phyloP scores from a whole-genome alignment of 2,888 invertebrate species.

The Boloria selene region DNA sequence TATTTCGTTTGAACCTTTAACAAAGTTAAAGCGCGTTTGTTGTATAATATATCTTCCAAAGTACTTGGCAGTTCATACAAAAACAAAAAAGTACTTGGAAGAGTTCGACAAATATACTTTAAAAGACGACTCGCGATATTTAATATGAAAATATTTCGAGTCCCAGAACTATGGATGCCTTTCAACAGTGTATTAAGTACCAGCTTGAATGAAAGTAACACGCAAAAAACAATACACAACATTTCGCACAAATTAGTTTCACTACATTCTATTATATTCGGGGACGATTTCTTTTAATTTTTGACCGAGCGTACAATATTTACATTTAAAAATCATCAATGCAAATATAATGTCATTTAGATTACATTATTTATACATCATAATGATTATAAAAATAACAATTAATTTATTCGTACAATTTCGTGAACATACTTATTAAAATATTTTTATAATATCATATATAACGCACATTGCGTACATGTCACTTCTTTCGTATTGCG shows the following conservation, averaged over 20 bases:
- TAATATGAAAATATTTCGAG: neutral
- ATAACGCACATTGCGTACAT: neutral
- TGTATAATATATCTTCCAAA: conserved; percentile 32
- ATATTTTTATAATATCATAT: conserved; percentile 1
- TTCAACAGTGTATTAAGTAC: conserved; percentile 37
- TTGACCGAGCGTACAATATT: neutral
- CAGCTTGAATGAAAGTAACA: conserved; percentile 10
- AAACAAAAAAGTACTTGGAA: conserved; percentile 53
- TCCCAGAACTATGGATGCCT: conserved; percentile 48
- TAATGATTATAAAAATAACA: neutral
- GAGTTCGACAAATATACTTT: conserved; percentile 11
- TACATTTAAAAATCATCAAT: conserved; percentile 1
- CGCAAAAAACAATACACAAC: conserved; percentile 10
- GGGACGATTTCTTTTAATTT: conserved; percentile 3
- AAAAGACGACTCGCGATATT: conserved; percentile 1
- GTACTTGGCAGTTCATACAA: conserved; percentile 47
- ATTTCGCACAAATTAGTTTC: neutral
- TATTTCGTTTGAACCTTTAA: conserved; percentile 49
- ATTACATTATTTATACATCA: neutral
- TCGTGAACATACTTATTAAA: neutral
- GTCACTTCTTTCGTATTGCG: neutral
- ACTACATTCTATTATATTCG: conserved; percentile 1
- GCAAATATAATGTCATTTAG: neutral
- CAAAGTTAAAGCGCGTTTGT: conserved; percentile 39
- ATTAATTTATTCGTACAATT: too few relatives aligned